Evolutionary conservation across 23 tunicate species (phyloP), one percentile per base, ranked within the genome.

Genomic region (Styela plicata): DNA sequence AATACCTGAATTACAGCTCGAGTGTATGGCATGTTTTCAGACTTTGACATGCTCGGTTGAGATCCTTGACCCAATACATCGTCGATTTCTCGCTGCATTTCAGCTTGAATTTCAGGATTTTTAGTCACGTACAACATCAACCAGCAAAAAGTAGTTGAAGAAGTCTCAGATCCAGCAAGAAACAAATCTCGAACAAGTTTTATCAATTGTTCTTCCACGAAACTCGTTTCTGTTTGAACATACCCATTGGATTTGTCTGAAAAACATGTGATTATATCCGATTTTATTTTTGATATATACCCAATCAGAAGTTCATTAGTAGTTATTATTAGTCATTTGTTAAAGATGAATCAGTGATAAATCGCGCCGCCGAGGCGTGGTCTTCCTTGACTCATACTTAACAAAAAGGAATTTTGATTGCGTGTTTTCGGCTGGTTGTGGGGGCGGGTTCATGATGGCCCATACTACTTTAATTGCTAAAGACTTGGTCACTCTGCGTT

Each of bases 1-100:
- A n/a, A n/a, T 79, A 86, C 91, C 83, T 87, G 91, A 17, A 87
- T 67, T 19, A 82, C 86, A 5, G 91, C 91, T 44, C 86, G 24
- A 1, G 73, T 57, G 83, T 82, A 87, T 17, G 91, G 91, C 67
- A 87, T 30, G 70, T 75, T 82, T 19, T 82, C 86, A 36, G 69
- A 73, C 0, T 62, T 34, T 17, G 75, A 21, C 83, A 87, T 82
- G 25, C 32, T 65, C 3, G 64, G 33, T 31, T 2, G 74, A 24
- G 70, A 75, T 22, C 36, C 74, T 33, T 82, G 62, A 2, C 91
- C 91, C 22, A 81, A 67, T 31, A 74, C 83, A 2, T 28, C 31
- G 25, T 82, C 83, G 31, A 82, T 65, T 63, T 87, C 91, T 74
- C 67, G 27, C 31, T 82, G 83, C 82, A 87, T 74, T 67, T 82